These are phyloP conservation scores for Macquaria ambigua DNA, from an alignment of 2,113 vertebrate genomes.

Conservation along the genomic window DNA sequence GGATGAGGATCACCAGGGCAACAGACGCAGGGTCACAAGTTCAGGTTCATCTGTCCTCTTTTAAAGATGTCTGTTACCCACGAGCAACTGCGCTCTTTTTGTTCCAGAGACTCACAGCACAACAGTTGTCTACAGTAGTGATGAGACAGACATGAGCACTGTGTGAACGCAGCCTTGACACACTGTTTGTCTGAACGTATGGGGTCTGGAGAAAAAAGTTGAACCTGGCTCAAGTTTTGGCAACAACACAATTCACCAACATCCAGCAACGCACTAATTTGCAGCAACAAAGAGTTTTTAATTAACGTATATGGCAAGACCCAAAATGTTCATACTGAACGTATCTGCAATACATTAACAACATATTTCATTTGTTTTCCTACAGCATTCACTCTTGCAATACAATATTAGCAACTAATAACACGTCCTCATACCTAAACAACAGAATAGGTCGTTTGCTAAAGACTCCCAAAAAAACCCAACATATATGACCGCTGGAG, in stretches of 20 bases:
- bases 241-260: background rate
- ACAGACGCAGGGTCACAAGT: background rate
- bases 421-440: too few relatives aligned
- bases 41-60: background rate
- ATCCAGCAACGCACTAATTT: background rate
- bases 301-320: background rate
- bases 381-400: background rate
- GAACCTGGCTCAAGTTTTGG: too few relatives aligned
- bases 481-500: too few relatives aligned
- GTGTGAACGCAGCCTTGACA: background rate
- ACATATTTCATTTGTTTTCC: background rate
- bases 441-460: too few relatives aligned
- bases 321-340: background rate
- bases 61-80: background rate
- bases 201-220: background rate
- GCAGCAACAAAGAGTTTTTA: background rate
- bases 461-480: too few relatives aligned
- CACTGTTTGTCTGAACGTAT: too few relatives aligned
- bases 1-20: background rate
- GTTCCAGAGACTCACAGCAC: background rate
- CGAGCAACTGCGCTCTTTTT: background rate
- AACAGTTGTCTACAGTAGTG: background rate
- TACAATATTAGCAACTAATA: too few relatives aligned
- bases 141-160: background rate
- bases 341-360: too few relatives aligned